Conservation (phyloP, 1,140 invertebrate genomes). For the Andricus grossulariae region DNA sequence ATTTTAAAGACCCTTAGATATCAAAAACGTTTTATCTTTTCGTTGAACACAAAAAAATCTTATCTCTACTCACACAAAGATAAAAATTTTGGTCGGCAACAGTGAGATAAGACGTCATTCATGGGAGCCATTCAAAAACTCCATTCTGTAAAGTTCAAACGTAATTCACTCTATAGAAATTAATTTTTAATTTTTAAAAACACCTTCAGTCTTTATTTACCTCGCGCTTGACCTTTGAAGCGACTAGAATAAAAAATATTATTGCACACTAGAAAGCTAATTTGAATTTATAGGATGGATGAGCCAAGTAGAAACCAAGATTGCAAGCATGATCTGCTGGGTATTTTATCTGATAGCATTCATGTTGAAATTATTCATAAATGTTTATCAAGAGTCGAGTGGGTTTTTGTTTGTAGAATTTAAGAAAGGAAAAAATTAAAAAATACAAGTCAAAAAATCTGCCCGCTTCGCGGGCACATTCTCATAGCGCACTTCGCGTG, state of each 20-base stretch:
- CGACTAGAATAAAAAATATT: neutral
- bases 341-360: slow-evolving; percentile 11
- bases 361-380: neutral
- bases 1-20: neutral
- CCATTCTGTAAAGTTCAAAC: neutral
- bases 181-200: no score
- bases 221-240: no score
- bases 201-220: no score
- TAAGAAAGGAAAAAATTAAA: no score
- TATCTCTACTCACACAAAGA: neutral
- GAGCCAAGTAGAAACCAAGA: no score
- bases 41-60: neutral
- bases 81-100: slow-evolving; percentile 2
- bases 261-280: slow-evolving; percentile 18
- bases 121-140: neutral
- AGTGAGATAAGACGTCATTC: neutral
- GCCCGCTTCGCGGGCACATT: no score
- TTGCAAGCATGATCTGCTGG: neutral
- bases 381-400: no score
- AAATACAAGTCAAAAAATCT: no score
- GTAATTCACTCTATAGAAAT: neutral
- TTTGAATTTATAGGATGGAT: slow-evolving; percentile 2
- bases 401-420: no score
- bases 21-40: neutral
- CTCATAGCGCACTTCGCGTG: no score